Evolutionary conservation across 1,140 invertebrate species (phyloP).

Genomic region (Theocolax elegans): DNA sequence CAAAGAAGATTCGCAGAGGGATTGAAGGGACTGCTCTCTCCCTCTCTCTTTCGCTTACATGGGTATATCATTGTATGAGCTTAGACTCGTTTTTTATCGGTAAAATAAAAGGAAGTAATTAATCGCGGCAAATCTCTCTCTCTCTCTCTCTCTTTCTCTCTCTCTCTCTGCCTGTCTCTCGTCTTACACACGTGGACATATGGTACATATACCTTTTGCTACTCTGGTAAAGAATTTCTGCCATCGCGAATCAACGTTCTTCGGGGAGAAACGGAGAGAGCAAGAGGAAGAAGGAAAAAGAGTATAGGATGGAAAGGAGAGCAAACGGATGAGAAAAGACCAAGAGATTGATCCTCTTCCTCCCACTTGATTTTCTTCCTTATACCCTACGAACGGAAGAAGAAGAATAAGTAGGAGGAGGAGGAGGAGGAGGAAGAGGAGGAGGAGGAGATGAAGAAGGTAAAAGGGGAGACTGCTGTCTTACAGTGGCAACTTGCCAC

Average conservation of each 20-base stretch:
- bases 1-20: conserved; percentile 1
- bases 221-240: conserved; percentile 52
- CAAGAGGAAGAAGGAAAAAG: conserved; percentile 32
- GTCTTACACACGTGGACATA: no score
- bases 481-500: conserved; percentile 18
- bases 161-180: no score
- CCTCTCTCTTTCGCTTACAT: conserved; percentile 21
- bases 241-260: conserved; percentile 57
- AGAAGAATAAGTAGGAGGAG: background rate
- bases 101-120: conserved; percentile 56
- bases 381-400: no score
- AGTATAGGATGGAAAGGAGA: conserved; percentile 23
- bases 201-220: conserved; percentile 21
- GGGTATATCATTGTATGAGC: conserved; percentile 31
- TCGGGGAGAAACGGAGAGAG: conserved; percentile 39
- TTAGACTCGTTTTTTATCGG: conserved; percentile 38
- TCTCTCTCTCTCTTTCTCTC: no score
- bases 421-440: conserved; percentile 7
- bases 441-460: background rate
- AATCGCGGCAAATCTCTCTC: conserved; percentile 56
- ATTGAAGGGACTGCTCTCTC: background rate
- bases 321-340: conserved; percentile 9
- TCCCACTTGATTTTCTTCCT: conserved; percentile 38
- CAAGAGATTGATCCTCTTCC: conserved; percentile 39
- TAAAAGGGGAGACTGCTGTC: conserved; percentile 3